Percentiles rank a stretch among this genome's conserved stretches.
Conservation (phyloP, 2,797 vertebrate genomes). For the Liasis olivaceus region DNA sequence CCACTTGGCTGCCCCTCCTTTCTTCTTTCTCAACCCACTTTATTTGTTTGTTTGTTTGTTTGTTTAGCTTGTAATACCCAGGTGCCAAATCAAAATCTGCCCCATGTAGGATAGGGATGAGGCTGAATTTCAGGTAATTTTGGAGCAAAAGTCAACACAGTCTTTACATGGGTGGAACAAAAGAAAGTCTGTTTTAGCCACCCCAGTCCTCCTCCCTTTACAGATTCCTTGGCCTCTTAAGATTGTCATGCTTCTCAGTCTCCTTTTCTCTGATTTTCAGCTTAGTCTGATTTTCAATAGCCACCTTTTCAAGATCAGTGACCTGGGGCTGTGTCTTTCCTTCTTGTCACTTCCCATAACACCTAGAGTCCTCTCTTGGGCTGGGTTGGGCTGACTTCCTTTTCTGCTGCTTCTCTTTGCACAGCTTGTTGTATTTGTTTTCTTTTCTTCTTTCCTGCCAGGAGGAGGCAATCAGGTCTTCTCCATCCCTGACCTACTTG, state of each 20-base stretch:
- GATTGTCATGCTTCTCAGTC: neutral
- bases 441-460: neutral
- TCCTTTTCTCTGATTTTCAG: neutral
- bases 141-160: too few species aligned
- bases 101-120: too few species aligned
- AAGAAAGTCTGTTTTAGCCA: too few species aligned
- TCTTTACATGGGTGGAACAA: too few species aligned
- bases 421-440: neutral
- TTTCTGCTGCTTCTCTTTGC: neutral
- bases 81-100: too few species aligned
- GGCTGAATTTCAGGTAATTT: too few species aligned
- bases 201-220: neutral
- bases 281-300: neutral
- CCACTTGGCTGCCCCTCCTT: too few species aligned
- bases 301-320: neutral
- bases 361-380: neutral
- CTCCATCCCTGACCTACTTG: neutral
- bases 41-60: too few species aligned
- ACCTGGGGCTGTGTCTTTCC: neutral
- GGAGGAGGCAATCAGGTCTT: neutral
- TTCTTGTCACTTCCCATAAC: neutral
- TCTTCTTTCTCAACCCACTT: too few species aligned
- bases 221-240: neutral
- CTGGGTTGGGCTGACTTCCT: neutral
- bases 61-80: too few species aligned